Conservation (phyloP, 2,113 vertebrate species). For the Marmota monax region DNA sequence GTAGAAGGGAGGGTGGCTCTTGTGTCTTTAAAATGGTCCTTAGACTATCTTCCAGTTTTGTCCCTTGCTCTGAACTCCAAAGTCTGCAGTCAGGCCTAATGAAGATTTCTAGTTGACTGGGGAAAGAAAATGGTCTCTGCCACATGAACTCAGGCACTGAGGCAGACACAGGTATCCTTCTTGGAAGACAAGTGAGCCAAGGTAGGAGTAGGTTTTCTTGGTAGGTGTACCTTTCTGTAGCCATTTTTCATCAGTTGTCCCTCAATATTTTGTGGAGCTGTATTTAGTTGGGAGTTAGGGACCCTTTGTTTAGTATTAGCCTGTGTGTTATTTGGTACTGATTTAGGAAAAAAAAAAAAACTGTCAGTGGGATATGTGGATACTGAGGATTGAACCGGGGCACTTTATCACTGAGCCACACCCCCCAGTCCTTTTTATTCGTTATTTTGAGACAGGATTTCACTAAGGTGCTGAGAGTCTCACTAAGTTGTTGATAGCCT, state of each 20-base stretch:
- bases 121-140: not conserved
- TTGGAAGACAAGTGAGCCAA: not conserved
- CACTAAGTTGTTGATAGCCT: no score
- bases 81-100: no score
- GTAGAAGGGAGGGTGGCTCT: not conserved
- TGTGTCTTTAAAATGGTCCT: not conserved
- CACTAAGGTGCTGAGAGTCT: no score
- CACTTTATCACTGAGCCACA: no score
- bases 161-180: not conserved
- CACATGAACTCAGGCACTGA: not conserved
- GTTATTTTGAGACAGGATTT: no score
- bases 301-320: not conserved
- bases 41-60: no score
- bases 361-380: no score
- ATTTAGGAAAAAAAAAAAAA: no score
- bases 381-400: no score
- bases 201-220: not conserved
- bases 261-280: not conserved
- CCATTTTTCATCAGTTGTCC: not conserved
- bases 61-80: not conserved
- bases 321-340: not conserved
- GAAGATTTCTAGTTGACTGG: not conserved
- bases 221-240: not conserved
- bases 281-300: not conserved
- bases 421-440: no score